phyloP scores from a whole-genome alignment of 30 jellyfish, hydroid and myxozoan genomes.

The Pseudorhiza aurosa region DNA sequence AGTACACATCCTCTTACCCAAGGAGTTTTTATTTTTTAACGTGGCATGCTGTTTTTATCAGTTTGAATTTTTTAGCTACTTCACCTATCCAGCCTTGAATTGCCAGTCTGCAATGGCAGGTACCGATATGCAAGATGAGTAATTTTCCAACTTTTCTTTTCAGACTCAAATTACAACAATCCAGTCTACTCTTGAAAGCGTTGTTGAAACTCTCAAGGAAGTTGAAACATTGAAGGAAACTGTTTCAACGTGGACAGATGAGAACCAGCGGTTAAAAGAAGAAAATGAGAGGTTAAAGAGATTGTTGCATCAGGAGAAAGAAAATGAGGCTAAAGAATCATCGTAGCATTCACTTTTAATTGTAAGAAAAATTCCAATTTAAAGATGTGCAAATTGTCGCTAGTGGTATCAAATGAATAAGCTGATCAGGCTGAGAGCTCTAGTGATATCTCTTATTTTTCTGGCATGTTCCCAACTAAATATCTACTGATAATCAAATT shows the following conservation, averaged over 20 bases:
- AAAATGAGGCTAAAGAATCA: constrained; percentile 27
- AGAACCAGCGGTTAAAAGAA: constrained; percentile 65
- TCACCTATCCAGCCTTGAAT: no score
- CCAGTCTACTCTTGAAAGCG: constrained; percentile 67
- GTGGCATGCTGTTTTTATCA: no score
- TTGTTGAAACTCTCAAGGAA: constrained; percentile 59
- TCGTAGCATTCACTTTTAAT: constrained; percentile 33
- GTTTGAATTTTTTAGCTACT: no score
- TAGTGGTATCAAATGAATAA: not conserved
- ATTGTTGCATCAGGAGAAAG: constrained; percentile 49
- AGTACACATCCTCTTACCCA: no score
- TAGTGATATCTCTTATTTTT: not conserved
- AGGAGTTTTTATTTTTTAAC: no score
- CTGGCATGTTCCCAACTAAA: no score
- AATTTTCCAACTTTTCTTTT: no score
- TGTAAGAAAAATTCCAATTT: constrained; percentile 13
- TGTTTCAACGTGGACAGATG: constrained; percentile 74
- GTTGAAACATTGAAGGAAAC: constrained; percentile 75
- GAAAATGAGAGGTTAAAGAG: constrained; percentile 71
- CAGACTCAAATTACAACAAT: constrained; percentile 66
- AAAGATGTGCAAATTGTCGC: not conserved
- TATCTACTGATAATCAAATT: no score
- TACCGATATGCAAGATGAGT: no score
- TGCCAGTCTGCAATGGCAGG: no score
- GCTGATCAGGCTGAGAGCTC: not conserved